These are phyloP conservation scores for Sternarchorhynchus goeldii DNA, from an alignment of 2,797 vertebrate genomes.

Conservation along the genomic window DNA sequence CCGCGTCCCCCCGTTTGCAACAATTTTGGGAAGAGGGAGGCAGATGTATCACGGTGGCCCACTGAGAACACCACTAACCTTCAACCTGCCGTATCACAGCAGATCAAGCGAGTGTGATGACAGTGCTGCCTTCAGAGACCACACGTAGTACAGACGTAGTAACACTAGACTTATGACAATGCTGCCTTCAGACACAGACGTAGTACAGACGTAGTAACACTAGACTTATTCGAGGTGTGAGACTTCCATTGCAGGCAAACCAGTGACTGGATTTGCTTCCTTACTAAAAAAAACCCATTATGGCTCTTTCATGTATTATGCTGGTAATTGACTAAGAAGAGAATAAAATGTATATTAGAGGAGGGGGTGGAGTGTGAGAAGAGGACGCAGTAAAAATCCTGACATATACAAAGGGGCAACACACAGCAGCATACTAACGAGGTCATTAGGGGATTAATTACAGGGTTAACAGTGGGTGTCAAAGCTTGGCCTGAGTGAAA, in stretches of 20 bases:
- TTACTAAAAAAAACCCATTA: background rate
- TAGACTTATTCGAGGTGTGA: background rate
- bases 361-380: background rate
- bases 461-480: slow-evolving; percentile 46
- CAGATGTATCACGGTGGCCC: no score
- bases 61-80: no score
- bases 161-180: no score
- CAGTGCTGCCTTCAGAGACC: no score
- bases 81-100: no score
- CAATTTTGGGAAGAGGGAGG: no score
- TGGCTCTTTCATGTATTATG: background rate
- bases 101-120: no score
- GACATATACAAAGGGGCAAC: slow-evolving; percentile 29
- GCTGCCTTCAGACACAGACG: no score
- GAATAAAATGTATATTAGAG: slow-evolving; percentile 39
- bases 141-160: no score
- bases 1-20: no score
- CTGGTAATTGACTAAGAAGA: background rate
- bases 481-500: slow-evolving; percentile 52
- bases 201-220: background rate
- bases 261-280: background rate
- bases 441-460: slow-evolving; percentile 55
- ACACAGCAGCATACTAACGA: slow-evolving; percentile 34
- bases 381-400: slow-evolving; percentile 19
- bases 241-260: background rate